Conservation (phyloP, 2,888 invertebrate genomes). For the Rotaria socialis region DNA sequence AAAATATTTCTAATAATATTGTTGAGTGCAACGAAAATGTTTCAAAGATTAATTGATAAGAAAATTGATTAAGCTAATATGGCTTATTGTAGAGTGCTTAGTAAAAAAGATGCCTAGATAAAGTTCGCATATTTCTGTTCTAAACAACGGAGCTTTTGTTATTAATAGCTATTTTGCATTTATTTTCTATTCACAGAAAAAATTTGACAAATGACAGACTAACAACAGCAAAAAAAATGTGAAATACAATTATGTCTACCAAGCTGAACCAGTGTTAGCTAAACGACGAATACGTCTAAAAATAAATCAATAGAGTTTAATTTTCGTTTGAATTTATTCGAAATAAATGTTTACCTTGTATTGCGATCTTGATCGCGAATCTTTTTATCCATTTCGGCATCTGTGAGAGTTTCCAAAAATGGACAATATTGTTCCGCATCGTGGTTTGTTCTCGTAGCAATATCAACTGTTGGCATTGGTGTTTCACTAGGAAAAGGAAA, state of each 20-base stretch:
- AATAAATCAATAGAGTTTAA: not conserved
- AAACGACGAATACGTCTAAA: constrained; percentile 43
- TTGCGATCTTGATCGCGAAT: constrained; percentile 98
- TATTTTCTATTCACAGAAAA: not conserved
- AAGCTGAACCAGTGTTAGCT: constrained; percentile 44
- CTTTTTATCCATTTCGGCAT: constrained; percentile 99
- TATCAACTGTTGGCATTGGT: constrained; percentile 85
- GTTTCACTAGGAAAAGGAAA: constrained; percentile 70
- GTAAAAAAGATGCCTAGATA: no score
- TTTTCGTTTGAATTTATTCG: not conserved
- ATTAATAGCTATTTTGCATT: not conserved
- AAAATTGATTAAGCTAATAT: no score
- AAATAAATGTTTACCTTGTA: constrained; percentile 66
- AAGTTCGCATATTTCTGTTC: no score
- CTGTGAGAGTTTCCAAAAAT: constrained; percentile 93
- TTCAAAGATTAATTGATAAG: no score
- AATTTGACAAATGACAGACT: not conserved
- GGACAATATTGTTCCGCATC: constrained; percentile 75
- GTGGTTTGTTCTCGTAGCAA: constrained; percentile 70
- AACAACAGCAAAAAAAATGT: not conserved
- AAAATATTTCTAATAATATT: no score
- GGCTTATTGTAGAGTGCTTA: no score
- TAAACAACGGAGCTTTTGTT: not conserved
- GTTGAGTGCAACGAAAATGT: no score
- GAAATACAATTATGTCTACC: constrained; percentile 35